phyloP scores from a whole-genome alignment of 2,888 invertebrate species.

The Drosophila differens region DNA sequence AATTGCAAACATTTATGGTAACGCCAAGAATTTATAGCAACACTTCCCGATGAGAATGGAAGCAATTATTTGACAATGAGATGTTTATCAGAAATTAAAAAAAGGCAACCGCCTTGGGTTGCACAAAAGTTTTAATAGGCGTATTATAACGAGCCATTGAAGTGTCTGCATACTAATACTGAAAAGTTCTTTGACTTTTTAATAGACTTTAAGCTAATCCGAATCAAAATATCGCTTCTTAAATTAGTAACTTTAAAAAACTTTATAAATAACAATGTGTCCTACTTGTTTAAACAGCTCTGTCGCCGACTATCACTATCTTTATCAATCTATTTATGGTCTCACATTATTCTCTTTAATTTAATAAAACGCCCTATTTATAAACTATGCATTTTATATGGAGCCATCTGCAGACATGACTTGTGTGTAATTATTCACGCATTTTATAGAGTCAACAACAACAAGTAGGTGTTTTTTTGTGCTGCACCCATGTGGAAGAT shows the following conservation, averaged over 20 bases:
- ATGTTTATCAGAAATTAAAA: slow-evolving; percentile 11
- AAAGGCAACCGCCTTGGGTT: background rate
- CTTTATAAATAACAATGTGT: background rate
- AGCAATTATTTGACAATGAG: slow-evolving; percentile 51
- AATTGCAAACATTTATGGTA: slow-evolving; percentile 72
- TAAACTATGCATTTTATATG: background rate
- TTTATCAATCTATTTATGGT: background rate
- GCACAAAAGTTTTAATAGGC: background rate
- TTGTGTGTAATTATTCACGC: slow-evolving; percentile 9
- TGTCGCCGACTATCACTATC: background rate
- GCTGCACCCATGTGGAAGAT: slow-evolving; percentile 6
- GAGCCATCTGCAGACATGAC: background rate
- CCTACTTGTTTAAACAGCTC: background rate
- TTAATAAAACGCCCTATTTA: background rate
- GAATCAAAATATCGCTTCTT: background rate
- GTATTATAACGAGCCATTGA: background rate
- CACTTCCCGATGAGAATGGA: slow-evolving; percentile 6
- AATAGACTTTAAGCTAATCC: background rate
- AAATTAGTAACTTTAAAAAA: background rate
- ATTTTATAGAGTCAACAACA: background rate
- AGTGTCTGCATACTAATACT: background rate
- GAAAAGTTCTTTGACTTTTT: background rate
- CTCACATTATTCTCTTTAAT: background rate
- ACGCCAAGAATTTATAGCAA: slow-evolving; percentile 42
- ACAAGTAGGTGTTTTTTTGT: background rate